Percentiles rank a stretch among this genome's conserved stretches.
These are phyloP conservation scores for Agrochola macilenta DNA, from an alignment of 2,888 invertebrate species.

Conservation along the genomic window DNA sequence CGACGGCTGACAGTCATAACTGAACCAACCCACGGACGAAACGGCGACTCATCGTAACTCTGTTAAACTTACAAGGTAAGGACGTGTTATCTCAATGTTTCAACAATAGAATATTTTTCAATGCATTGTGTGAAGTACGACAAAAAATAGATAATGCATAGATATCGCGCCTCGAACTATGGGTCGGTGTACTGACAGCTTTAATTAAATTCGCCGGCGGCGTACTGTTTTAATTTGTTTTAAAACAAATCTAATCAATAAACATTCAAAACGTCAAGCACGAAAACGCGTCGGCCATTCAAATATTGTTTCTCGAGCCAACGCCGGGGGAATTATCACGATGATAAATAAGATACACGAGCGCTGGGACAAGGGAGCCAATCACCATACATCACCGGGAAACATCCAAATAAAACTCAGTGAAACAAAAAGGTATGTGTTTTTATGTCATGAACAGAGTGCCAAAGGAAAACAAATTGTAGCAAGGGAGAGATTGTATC, in stretches of 20 bases:
- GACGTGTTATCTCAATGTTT: conserved; percentile 81
- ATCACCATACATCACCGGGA: conserved; percentile 90
- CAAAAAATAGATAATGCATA: conserved; percentile 80
- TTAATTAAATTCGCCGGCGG: conserved; percentile 84
- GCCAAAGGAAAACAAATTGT: conserved; percentile 90
- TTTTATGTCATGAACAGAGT: conserved; percentile 83
- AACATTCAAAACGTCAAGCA: conserved; percentile 82
- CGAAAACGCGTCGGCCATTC: conserved; percentile 79
- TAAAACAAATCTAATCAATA: conserved; percentile 86
- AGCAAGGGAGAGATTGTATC: conserved; percentile 89
- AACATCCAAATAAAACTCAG: conserved; percentile 86
- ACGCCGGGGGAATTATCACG: conserved; percentile 87
- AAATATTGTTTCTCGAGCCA: conserved; percentile 85
- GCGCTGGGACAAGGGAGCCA: conserved; percentile 87
- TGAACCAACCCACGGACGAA: conserved; percentile 70
- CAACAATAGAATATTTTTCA: conserved; percentile 85
- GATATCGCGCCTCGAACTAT: conserved; percentile 75
- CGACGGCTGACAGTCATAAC: conserved; percentile 77
- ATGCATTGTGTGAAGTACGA: conserved; percentile 76
- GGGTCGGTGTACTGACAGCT: conserved; percentile 77
- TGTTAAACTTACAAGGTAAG: conserved; percentile 82
- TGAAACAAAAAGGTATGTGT: conserved; percentile 86
- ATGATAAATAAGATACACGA: conserved; percentile 89
- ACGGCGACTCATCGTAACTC: conserved; percentile 82
- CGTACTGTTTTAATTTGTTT: conserved; percentile 84